Base-by-base conservation (phyloP, 2,113 vertebrate species). In the Hippocampus barbouri region DNA sequence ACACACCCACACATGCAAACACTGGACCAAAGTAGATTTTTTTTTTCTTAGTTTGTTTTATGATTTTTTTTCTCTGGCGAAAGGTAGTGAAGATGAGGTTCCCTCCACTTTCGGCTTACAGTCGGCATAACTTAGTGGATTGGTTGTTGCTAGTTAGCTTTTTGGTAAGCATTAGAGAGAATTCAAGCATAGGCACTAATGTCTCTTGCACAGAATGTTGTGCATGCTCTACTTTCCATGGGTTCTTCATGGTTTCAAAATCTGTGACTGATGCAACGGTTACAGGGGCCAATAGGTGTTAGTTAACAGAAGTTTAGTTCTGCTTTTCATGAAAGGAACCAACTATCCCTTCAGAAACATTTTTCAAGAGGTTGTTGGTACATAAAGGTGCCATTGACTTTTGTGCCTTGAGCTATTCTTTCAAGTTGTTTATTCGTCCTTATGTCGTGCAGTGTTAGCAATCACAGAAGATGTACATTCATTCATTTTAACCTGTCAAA, bases 1-100 rank as follows among this genome's bases (percentile, higher is more conserved):
- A 20, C 66, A 74, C 75, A 21, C 73, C 82, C 83, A 85, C 86
- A 84, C 80, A 83, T 83, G 78, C 67, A 85, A 86, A 78, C 78
- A 72, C 65, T 60, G 60, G 27, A 78, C 38, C 64, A 76, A 78
- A 77, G 71, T 63, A 38, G 40, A 73, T 72, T 73, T 70, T 61
- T 47, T 78, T 79, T 41, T 74, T 49, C 25, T 25, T 25, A 25
- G 8, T 54, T 61, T 6, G 34, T 38, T 38, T 38, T 6, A 38
- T 30, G 0, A 66, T 75, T 20, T 5, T 34, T 14, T 8, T 56
- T 62, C 68, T 75, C 71, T 63, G 68, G 41, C 75, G 77, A 80
- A n/a, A 76, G 40, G n/a, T 66, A 66, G 16, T 8, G 12, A 45
- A 16, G 14, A 47, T 45, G 21, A 41, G 18, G 41, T 64, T 64